Base-by-base conservation (phyloP, 2,113 vertebrate species). In the Peromyscus californicus region DNA sequence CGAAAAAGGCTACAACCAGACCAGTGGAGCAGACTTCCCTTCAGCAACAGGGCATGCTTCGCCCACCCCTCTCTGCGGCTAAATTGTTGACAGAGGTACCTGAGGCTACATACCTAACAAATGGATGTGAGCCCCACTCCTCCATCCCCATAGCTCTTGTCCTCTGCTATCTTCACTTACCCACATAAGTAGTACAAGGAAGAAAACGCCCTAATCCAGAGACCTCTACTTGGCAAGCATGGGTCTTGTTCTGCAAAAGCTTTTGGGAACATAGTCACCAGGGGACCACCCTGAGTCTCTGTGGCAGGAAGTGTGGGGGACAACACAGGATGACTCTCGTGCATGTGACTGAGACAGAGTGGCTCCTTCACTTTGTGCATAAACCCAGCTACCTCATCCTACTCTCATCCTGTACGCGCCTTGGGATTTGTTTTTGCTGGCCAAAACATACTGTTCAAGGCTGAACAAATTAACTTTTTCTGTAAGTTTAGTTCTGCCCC, bases 401-500 rank as follows among this genome's bases (percentile, higher is more conserved):
- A 57, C n/a, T 65, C 31, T 45, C 59, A 67, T n/a, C 86, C 65
- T 67, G 24, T 6, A 39, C 36, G 80, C 10, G 16, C 76, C 45
- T 84, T 57, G 51, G 17, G 21, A 69, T 85, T 61, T 59, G 48
- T 65, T 94, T 93, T 92, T 42, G 15, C 45, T 94, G 36, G 17
- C 10, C n/a, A 57, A 48, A 88, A 65, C 59, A 29, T 29, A 54
- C 54, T 59, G 70, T 69, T 74, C 16, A n/a, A 74, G n/a, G 39
- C 31, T 45, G 19, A 45, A 74, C 29, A 84, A 91, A 74, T 74
- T 94, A 57, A 36, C 36, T 94, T 39, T 74, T 76, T 70, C n/a
- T 59, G 15, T 63, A 48, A 93, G 90, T 57, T 87, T 70, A 82
- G 72, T 93, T 96, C 82, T 74, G 45, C 10, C 15, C 61, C 67